These are phyloP conservation scores for Oophaga sylvatica DNA, from an alignment of 2,797 vertebrate genomes.

Conservation along the genomic window DNA sequence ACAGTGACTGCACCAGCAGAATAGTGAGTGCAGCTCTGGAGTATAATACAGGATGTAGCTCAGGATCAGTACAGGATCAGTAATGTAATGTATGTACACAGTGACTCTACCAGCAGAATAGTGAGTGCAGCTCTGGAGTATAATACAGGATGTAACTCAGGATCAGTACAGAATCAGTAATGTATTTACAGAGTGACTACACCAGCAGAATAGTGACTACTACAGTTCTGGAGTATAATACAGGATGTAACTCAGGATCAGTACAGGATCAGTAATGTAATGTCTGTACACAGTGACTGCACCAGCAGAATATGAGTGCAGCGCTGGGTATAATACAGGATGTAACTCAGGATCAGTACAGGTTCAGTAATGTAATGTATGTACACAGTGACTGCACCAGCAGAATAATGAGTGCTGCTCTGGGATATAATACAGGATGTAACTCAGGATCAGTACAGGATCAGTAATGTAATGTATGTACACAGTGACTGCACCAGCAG, in stretches of 20 bases:
- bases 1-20: too few species aligned
- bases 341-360: background rate
- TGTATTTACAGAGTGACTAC: background rate
- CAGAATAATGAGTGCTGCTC: background rate
- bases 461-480: too few species aligned
- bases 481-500: background rate
- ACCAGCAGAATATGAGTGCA: background rate
- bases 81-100: too few species aligned
- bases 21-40: too few species aligned
- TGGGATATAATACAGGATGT: background rate
- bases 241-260: background rate
- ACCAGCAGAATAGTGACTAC: background rate
- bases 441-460: background rate
- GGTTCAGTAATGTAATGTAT: background rate
- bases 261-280: background rate
- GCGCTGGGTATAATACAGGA: slow-evolving; percentile 5
- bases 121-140: too few species aligned
- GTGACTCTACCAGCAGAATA: too few species aligned
- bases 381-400: too few species aligned
- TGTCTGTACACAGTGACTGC: background rate
- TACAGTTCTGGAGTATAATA: background rate
- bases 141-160: background rate
- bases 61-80: too few species aligned
- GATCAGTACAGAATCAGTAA: background rate
- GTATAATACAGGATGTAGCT: too few species aligned